Conservation (phyloP, 2,797 vertebrate species). For the Acrocephalus scirpaceus region DNA sequence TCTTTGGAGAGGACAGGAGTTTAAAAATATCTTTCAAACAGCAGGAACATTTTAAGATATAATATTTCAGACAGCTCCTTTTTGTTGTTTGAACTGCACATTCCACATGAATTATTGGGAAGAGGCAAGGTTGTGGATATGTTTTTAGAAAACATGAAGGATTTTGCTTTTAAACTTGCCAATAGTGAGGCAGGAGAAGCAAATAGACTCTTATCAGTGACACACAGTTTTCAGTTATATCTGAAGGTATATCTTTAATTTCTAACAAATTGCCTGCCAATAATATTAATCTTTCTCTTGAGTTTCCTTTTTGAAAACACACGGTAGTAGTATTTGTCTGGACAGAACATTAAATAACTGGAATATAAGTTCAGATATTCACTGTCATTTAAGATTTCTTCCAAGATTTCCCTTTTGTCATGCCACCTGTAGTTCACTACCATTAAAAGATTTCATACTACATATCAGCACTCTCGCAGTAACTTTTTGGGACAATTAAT, state of each 20-base stretch:
- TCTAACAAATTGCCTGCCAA: not conserved
- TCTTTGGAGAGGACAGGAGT: not conserved
- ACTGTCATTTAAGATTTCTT: not conserved
- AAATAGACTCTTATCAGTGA: not conserved
- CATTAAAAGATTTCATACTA: not conserved
- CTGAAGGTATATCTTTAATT: not conserved
- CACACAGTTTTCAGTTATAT: not conserved
- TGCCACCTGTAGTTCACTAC: not conserved
- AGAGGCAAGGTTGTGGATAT: not conserved
- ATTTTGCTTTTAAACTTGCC: constrained; percentile 4
- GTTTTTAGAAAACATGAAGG: not conserved
- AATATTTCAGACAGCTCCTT: not conserved
- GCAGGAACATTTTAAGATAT: not conserved
- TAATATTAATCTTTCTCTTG: not conserved
- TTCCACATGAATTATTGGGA: not conserved
- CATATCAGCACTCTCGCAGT: not conserved
- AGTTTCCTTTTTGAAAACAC: not conserved
- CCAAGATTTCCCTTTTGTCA: not conserved
- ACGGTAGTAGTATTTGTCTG: not conserved
- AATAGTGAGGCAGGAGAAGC: not conserved
- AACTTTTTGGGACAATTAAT: not conserved
- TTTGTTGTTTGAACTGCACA: not conserved
- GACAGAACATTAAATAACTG: not conserved
- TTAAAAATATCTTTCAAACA: constrained; percentile 16
- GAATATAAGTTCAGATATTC: not conserved